A percentile compares a stretch with the other conserved stretches of the same genome.
Evolutionary conservation across 2,888 invertebrate species (phyloP).

Genomic region (Caenorhabditis sp.): DNA sequence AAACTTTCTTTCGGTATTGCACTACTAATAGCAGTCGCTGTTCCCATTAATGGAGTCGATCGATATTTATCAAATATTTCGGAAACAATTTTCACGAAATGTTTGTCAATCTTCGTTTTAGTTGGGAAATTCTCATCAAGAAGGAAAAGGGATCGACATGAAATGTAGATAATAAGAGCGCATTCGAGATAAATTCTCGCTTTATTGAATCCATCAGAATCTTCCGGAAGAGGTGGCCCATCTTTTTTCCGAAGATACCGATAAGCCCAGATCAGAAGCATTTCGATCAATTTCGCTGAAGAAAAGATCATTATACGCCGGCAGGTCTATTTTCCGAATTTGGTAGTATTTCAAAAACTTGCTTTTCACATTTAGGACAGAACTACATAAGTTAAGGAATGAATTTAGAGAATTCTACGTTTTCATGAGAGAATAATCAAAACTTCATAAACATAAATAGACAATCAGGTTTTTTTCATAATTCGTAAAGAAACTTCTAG

Average conservation of each 20-base stretch:
- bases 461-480: no score
- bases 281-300: slow-evolving; percentile 13
- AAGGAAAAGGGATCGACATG: slow-evolving; percentile 11
- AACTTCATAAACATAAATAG: no score
- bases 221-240: slow-evolving; percentile 12
- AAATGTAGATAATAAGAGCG: slow-evolving; percentile 30
- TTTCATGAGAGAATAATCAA: no score
- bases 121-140: neutral
- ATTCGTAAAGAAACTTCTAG: no score
- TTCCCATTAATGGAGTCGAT: slow-evolving; percentile 31
- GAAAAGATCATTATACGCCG: no score
- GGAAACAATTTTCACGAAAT: slow-evolving; percentile 26
- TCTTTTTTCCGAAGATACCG: slow-evolving; percentile 24
- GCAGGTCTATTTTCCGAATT: neutral
- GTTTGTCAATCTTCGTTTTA: slow-evolving; percentile 21
- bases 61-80: slow-evolving; percentile 27
- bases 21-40: slow-evolving; percentile 29
- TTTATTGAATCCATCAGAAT: slow-evolving; percentile 7
- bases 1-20: slow-evolving; percentile 24
- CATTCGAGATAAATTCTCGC: slow-evolving; percentile 30
- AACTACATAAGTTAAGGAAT: no score
- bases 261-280: slow-evolving; percentile 32
- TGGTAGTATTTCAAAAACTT: neutral
- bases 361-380: no score
- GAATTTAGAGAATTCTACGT: no score